These are phyloP conservation scores for Prunella fulvescens DNA, from an alignment of 2,113 vertebrate species.

Conservation along the genomic window DNA sequence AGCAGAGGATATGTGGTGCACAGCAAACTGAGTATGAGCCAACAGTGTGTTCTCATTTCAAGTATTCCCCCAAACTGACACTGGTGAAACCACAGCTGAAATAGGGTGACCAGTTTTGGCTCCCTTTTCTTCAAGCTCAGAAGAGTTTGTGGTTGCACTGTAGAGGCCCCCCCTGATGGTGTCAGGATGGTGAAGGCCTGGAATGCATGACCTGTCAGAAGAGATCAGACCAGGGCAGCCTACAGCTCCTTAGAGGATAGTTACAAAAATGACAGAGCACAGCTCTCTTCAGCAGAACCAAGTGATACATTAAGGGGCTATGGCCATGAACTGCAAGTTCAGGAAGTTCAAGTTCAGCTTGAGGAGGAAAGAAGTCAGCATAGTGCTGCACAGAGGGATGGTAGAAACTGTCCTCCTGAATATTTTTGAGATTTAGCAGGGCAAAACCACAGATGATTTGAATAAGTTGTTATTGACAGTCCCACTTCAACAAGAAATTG, in stretches of 20 bases:
- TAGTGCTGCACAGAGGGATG: neutral
- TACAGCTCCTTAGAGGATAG: neutral
- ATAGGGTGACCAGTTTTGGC: neutral
- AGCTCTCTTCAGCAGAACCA: neutral
- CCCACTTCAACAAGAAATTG: neutral
- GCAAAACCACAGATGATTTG: neutral
- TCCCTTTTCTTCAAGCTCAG: neutral
- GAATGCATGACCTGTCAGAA: neutral
- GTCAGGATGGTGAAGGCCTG: neutral
- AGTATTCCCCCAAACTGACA: neutral
- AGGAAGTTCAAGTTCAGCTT: neutral
- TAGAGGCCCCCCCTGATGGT: neutral
- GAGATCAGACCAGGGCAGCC: neutral
- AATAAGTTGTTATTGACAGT: neutral
- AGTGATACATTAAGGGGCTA: neutral
- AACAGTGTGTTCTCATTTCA: neutral
- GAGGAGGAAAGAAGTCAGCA: neutral
- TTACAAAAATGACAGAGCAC: neutral
- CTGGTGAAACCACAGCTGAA: neutral
- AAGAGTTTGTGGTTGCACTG: neutral
- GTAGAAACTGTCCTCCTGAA: neutral
- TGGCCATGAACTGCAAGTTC: neutral
- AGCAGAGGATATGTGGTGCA: neutral
- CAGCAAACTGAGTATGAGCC: neutral
- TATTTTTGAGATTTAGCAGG: neutral